Conservation (phyloP, 2,113 vertebrate species). For the Pygoscelis antarcticus region DNA sequence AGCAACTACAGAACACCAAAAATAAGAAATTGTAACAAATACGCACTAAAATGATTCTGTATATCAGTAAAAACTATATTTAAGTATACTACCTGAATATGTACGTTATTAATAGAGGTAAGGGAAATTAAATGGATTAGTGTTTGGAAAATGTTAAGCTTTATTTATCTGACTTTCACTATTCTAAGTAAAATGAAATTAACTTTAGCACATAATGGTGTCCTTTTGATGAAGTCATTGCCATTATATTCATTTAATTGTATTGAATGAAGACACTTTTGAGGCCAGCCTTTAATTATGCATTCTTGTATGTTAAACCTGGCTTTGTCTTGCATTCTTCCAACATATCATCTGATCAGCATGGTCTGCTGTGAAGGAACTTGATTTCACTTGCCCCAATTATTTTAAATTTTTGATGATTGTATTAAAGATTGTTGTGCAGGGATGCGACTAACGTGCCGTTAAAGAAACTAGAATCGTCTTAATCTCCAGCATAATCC, state of each 20-base stretch:
- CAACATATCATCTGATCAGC: neutral
- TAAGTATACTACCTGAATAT: neutral
- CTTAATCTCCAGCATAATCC: neutral
- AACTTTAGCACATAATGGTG: neutral
- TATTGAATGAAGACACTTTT: neutral
- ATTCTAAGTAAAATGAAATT: neutral
- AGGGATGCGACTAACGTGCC: neutral
- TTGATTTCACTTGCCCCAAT: neutral
- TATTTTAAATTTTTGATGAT: neutral
- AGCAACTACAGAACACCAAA: slow-evolving; percentile 60
- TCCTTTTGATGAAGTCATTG: neutral
- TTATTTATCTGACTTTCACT: neutral
- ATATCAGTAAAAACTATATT: neutral
- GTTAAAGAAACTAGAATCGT: neutral
- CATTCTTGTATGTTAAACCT: neutral
- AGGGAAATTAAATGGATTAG: slow-evolving; percentile 6
- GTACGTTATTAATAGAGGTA: slow-evolving; percentile 60
- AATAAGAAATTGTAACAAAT: slow-evolving; percentile 57
- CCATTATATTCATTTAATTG: neutral
- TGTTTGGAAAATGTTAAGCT: neutral
- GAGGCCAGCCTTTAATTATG: neutral
- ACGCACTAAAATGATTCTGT: slow-evolving; percentile 34
- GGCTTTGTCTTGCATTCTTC: neutral
- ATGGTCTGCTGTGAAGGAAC: neutral
- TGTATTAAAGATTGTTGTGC: neutral